Conservation (phyloP, 2,113 vertebrate species). For the Atrichornis clamosus region DNA sequence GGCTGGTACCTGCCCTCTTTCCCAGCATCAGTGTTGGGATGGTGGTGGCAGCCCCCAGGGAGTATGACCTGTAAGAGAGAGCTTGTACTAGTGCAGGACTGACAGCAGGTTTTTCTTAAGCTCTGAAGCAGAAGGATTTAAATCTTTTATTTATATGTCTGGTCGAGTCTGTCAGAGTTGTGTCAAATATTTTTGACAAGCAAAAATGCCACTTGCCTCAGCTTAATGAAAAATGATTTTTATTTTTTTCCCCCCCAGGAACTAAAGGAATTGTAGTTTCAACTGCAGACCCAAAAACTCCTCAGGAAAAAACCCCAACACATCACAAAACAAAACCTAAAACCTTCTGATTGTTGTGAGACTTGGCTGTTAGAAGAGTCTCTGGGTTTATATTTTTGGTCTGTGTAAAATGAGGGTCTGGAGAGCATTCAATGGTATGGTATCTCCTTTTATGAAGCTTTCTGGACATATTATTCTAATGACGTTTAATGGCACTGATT, state of each 20-base stretch:
- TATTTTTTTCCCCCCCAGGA: background rate
- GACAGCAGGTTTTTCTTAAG: background rate
- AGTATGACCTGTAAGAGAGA: background rate
- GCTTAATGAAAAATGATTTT: constrained; percentile 39
- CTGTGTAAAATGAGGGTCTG: constrained; percentile 35
- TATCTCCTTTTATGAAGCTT: constrained; percentile 49
- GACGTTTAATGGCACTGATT: constrained; percentile 37
- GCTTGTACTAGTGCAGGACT: background rate
- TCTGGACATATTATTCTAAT: constrained; percentile 39
- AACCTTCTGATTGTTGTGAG: background rate
- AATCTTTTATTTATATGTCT: constrained; percentile 45
- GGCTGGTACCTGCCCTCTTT: background rate
- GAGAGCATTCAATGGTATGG: constrained; percentile 20
- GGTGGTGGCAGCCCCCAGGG: background rate
- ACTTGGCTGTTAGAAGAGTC: background rate
- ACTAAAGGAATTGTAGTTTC: constrained; percentile 13
- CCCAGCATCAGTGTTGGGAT: background rate
- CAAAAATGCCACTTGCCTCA: constrained; percentile 49
- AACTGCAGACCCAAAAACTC: background rate
- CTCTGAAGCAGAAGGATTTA: constrained; percentile 7
- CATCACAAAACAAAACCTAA: background rate
- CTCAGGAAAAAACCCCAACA: background rate
- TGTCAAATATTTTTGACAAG: constrained; percentile 49
- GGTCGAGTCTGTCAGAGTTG: constrained; percentile 11
- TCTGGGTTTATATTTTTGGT: background rate